Conservation (phyloP, 2,888 invertebrate species). For the Mamestra brassicae region DNA sequence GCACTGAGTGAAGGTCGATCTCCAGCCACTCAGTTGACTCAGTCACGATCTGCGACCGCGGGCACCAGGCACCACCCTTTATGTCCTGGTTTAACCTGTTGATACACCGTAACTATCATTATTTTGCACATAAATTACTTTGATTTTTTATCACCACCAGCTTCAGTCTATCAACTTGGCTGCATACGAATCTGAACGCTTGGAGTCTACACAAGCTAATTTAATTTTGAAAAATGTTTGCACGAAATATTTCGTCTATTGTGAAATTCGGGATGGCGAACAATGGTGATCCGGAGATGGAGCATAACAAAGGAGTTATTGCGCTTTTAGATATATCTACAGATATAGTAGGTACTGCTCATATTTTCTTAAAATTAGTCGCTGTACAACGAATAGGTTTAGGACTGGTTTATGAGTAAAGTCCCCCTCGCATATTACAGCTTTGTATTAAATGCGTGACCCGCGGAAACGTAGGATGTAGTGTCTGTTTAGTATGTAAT, state of each 20-base stretch:
- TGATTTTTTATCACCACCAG: not conserved
- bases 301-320: slow-evolving; percentile 29
- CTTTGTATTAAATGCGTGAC: slow-evolving; percentile 15
- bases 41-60: slow-evolving; percentile 94
- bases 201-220: slow-evolving; percentile 6
- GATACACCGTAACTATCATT: slow-evolving; percentile 63
- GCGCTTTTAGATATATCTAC: slow-evolving; percentile 5
- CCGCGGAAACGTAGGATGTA: slow-evolving; percentile 18
- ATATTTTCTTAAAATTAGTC: slow-evolving; percentile 14
- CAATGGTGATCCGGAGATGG: slow-evolving; percentile 21
- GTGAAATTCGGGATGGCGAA: slow-evolving; percentile 20
- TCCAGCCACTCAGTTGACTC: slow-evolving; percentile 95
- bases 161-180: not conserved
- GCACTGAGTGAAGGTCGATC: slow-evolving; percentile 94
- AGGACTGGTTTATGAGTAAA: slow-evolving; percentile 5
- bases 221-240: slow-evolving; percentile 26
- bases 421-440: slow-evolving; percentile 4
- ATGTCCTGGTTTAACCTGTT: slow-evolving; percentile 95
- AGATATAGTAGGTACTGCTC: slow-evolving; percentile 11
- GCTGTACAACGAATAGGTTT: slow-evolving; percentile 3
- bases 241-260: slow-evolving; percentile 16
- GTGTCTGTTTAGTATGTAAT: slow-evolving; percentile 39
- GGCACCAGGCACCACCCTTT: slow-evolving; percentile 98
- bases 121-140: not conserved
- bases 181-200: slow-evolving; percentile 8